Evolutionary conservation across 2,113 vertebrate species (phyloP).

Genomic region (Oplegnathus fasciatus): DNA sequence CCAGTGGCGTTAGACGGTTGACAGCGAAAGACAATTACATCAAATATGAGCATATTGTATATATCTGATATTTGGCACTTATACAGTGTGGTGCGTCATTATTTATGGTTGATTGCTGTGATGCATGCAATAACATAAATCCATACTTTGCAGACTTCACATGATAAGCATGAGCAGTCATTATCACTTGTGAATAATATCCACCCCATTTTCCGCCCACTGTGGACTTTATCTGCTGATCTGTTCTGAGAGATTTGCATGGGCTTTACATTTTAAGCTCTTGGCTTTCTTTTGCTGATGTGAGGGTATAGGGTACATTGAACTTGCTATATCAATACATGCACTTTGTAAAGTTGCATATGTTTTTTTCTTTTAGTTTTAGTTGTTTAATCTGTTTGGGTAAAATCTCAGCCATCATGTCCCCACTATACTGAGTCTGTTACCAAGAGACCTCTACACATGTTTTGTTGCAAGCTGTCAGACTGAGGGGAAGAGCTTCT

Average conservation of each 20-base stretch:
- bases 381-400: constrained; percentile 15
- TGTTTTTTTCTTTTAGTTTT: constrained; percentile 5
- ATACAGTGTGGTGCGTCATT: neutral
- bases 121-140: constrained; percentile 38
- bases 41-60: constrained; percentile 23
- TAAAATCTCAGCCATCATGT: constrained; percentile 20
- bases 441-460: constrained; percentile 46
- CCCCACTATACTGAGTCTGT: constrained; percentile 30
- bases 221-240: constrained; percentile 27
- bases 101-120: constrained; percentile 30
- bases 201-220: constrained; percentile 24
- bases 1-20: constrained; percentile 22
- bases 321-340: constrained; percentile 7
- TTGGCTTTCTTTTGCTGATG: constrained; percentile 31
- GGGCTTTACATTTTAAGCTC: constrained; percentile 52
- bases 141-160: constrained; percentile 28
- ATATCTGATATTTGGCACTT: neutral
- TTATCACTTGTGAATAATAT: constrained; percentile 58
- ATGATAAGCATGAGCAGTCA: constrained; percentile 36
- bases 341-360: constrained; percentile 13
- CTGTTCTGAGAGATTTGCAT: constrained; percentile 41
- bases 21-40: constrained; percentile 33
- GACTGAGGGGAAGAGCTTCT: constrained; percentile 59
- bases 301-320: constrained; percentile 12
- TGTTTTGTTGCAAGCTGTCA: constrained; percentile 62